Evolutionary conservation across 2,888 invertebrate genomes (phyloP), one percentile per base, ranked within the genome.

Genomic region (Rhagium mordax): DNA sequence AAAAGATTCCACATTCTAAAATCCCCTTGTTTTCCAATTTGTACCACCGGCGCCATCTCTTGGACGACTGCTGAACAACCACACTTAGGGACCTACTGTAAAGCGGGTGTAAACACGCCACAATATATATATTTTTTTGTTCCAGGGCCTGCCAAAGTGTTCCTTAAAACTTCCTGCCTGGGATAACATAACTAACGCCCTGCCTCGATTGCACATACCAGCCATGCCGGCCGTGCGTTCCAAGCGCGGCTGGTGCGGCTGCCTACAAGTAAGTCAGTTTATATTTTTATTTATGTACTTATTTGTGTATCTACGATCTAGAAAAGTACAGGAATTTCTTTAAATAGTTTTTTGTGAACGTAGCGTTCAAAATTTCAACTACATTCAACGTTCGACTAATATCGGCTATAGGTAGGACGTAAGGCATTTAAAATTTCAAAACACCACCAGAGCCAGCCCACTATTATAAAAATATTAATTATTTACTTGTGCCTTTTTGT

Each of bases 141-240:
- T 89, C 20, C 90, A 94, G 94, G 93, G 93, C 82, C 88, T 94
- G 72, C 93, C 93, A 84, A 92, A 92, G 90, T 93, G 93, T 90
- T 92, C 93, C 81, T 79, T 90, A 79, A 90, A 90, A 83, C 87
- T 89, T 79, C 89, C 92, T 82, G 91, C 92, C 86, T 93, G 93
- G 90, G 91, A 92, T 86, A 90, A 92, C 84, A 89, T 94, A 83
- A 91, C 90, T 84, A 89, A 88, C 87, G 89, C 88, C 83, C 90
- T 90, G 88, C 89, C 90, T 82, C 91, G 91, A 83, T 89, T 90
- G 76, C 91, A 91, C 80, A 89, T 91, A 75, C 91, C 92, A 88
- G 91, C 91, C 89, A 93, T 94, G 94, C 94, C 94, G 86, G 93
- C 93, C 89, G 92, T 92, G 85, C 89, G 92, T 83, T 89, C 93